These are phyloP conservation scores for Crypturellus tataupa DNA, from an alignment of 2,797 vertebrate species.

Conservation along the genomic window DNA sequence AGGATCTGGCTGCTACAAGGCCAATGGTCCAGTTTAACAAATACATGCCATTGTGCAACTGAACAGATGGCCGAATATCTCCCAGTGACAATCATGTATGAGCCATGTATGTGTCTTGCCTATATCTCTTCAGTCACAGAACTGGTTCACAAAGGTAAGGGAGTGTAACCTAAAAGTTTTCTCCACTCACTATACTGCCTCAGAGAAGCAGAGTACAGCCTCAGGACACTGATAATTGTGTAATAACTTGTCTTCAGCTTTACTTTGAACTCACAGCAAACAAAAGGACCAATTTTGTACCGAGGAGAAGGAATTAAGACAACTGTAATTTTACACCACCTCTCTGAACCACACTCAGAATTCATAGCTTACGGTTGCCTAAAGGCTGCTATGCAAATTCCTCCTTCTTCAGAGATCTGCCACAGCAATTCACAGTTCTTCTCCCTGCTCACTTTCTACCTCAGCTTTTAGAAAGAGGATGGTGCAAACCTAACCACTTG, in stretches of 20 bases:
- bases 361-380: constrained; percentile 5
- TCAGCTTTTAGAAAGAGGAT: background rate
- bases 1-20: background rate
- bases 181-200: background rate
- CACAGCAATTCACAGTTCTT: background rate
- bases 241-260: constrained; percentile 27
- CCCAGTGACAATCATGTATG: background rate
- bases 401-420: background rate
- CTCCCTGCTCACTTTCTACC: background rate
- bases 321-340: constrained; percentile 13
- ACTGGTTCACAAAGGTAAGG: background rate
- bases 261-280: constrained; percentile 29
- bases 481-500: background rate
- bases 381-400: background rate
- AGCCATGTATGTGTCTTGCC: background rate
- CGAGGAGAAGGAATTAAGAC: constrained; percentile 14
- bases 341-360: background rate
- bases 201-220: background rate
- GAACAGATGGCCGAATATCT: background rate
- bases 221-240: background rate
- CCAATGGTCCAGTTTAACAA: background rate
- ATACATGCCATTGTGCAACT: background rate
- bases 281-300: background rate
- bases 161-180: background rate
- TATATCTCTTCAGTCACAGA: background rate